A percentile compares a stretch with the other conserved stretches of the same genome.
These are phyloP conservation scores for Sialis fuliginosa DNA, from an alignment of 2,888 invertebrate species.

Conservation along the genomic window DNA sequence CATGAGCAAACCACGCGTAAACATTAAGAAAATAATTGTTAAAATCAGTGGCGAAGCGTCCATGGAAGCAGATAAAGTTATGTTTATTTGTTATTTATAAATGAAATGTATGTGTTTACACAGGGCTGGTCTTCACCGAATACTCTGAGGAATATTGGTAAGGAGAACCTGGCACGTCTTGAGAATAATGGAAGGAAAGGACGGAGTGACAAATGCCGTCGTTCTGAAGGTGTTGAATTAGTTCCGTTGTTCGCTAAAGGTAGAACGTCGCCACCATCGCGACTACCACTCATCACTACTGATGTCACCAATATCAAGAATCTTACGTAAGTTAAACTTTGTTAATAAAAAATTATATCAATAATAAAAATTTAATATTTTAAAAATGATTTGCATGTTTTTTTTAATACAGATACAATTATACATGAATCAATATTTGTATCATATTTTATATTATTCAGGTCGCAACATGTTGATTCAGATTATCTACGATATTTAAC, in stretches of 20 bases:
- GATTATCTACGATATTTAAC: slow-evolving; percentile 28
- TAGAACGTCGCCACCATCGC: slow-evolving; percentile 33
- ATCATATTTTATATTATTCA: slow-evolving; percentile 20
- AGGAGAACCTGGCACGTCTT: slow-evolving; percentile 11
- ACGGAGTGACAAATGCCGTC: slow-evolving; percentile 20
- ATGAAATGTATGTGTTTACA: slow-evolving; percentile 5
- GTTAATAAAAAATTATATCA: neutral
- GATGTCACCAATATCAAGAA: slow-evolving; percentile 29
- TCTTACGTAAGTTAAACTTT: slow-evolving; percentile 18
- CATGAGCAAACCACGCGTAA: too few relatives aligned
- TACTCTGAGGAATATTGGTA: slow-evolving; percentile 19
- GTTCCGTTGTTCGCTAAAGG: slow-evolving; percentile 56
- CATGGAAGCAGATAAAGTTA: too few relatives aligned
- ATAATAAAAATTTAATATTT: neutral
- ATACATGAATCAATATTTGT: slow-evolving; percentile 1
- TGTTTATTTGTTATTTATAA: too few relatives aligned
- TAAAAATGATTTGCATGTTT: neutral
- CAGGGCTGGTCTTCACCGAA: slow-evolving; percentile 26
- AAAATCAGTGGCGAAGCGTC: too few relatives aligned
- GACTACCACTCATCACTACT: slow-evolving; percentile 34
- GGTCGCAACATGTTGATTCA: slow-evolving; percentile 29
- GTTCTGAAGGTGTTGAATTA: slow-evolving; percentile 45
- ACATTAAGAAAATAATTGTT: too few relatives aligned
- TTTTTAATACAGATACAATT: neutral
- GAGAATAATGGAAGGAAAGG: slow-evolving; percentile 25